These are phyloP conservation scores for Sorex fumeus DNA, from an alignment of 2,113 vertebrate species.

Conservation along the genomic window DNA sequence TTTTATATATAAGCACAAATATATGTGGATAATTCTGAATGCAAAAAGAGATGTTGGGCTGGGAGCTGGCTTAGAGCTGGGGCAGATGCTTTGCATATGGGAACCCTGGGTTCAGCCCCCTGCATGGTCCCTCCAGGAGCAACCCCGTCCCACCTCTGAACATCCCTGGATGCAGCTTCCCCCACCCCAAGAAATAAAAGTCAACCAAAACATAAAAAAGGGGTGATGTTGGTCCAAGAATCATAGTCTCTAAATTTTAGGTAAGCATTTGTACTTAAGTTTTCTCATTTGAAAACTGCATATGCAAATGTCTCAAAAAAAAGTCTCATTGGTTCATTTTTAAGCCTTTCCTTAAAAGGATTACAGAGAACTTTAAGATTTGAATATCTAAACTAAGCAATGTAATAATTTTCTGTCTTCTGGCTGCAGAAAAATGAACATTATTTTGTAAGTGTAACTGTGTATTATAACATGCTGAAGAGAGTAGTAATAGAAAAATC, in stretches of 20 bases:
- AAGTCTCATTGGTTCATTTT: background rate
- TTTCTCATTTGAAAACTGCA: background rate
- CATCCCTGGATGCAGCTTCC: no score
- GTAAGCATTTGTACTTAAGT: conserved; percentile 9
- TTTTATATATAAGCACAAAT: conserved; percentile 32
- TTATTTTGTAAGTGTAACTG: no score
- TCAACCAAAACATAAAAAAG: no score
- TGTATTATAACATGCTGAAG: background rate
- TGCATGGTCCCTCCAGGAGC: no score
- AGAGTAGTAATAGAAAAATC: background rate
- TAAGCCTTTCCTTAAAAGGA: background rate
- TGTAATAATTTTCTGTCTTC: background rate
- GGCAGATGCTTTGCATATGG: no score
- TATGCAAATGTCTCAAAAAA: background rate
- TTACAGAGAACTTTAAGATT: background rate
- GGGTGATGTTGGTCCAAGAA: background rate
- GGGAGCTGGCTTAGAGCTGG: no score
- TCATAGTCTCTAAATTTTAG: conserved; percentile 34
- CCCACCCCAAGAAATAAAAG: no score
- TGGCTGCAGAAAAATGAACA: background rate
- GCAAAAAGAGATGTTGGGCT: background rate
- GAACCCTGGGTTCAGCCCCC: no score
- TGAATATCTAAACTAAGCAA: background rate
- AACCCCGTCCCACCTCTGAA: no score
- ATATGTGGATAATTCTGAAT: conserved; percentile 18